Conservation (phyloP, 2,888 invertebrate genomes). For the Agrochola circellaris region DNA sequence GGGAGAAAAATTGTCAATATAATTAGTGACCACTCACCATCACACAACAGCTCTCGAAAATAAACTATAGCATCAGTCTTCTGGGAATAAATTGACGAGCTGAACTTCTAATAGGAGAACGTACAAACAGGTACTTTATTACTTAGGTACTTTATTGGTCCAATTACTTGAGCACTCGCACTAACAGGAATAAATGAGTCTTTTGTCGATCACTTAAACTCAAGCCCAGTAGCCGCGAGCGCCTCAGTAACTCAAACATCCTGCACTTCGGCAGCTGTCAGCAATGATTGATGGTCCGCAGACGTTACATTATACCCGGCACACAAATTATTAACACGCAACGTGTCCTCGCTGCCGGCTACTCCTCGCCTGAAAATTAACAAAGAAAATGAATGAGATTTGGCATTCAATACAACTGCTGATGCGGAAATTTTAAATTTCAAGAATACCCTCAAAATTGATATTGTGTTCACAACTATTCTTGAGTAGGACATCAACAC, state of each 20-base stretch:
- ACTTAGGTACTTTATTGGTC: neutral
- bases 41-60: neutral
- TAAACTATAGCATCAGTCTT: neutral
- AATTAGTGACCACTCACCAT: neutral
- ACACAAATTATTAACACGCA: constrained; percentile 52
- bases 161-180: constrained; percentile 5
- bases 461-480: neutral
- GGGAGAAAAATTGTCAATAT: neutral
- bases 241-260: constrained; percentile 63
- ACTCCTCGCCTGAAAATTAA: neutral
- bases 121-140: too few relatives aligned
- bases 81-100: neutral
- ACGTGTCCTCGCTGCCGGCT: constrained; percentile 6
- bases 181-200: constrained; percentile 19
- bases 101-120: neutral
- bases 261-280: constrained; percentile 58
- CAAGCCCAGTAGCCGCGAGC: constrained; percentile 53
- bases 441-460: neutral
- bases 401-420: neutral
- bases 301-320: constrained; percentile 54
- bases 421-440: neutral
- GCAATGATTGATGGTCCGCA: constrained; percentile 57
- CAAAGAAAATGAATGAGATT: constrained; percentile 11
- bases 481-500: neutral
- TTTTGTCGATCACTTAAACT: constrained; percentile 36